A percentile compares a stretch with the other conserved stretches of the same genome.
Evolutionary conservation across 2,797 vertebrate genomes (phyloP).

Genomic region (Gambelia wislizenii): DNA sequence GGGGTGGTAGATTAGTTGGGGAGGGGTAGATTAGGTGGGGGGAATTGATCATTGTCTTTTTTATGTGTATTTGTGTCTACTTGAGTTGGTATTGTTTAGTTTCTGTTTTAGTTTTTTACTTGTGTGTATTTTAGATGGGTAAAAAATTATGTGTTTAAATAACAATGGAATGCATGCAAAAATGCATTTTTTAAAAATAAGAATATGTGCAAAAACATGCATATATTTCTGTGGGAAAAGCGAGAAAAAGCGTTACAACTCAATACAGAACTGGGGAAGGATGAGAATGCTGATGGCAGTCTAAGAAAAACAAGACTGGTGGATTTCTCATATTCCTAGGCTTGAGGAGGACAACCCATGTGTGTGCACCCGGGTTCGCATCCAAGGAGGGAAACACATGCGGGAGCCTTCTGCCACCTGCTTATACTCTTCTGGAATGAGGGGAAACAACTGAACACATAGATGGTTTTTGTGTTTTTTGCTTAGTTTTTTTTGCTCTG

Average conservation of each 20-base stretch:
- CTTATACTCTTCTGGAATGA: background rate
- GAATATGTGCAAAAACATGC: background rate
- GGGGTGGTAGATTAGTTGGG: no score
- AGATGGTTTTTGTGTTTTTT: background rate
- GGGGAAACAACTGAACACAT: background rate
- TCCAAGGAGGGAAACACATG: background rate
- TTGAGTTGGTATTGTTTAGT: no score
- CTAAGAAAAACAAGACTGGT: background rate
- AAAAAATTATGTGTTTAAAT: no score
- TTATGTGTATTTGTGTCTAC: no score
- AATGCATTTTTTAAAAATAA: background rate
- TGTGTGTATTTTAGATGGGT: no score
- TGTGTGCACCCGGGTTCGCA: no score
- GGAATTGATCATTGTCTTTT: no score
- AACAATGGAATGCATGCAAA: background rate
- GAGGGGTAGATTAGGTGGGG: no score
- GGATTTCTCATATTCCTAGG: background rate
- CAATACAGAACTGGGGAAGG: background rate
- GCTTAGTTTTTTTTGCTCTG: background rate
- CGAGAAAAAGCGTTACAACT: background rate
- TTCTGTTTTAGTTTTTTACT: no score
- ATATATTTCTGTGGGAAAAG: background rate
- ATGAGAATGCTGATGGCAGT: background rate
- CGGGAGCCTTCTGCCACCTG: background rate
- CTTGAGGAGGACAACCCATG: no score